phyloP scores from a whole-genome alignment of 2,113 vertebrate genomes.

The Mobula birostris region DNA sequence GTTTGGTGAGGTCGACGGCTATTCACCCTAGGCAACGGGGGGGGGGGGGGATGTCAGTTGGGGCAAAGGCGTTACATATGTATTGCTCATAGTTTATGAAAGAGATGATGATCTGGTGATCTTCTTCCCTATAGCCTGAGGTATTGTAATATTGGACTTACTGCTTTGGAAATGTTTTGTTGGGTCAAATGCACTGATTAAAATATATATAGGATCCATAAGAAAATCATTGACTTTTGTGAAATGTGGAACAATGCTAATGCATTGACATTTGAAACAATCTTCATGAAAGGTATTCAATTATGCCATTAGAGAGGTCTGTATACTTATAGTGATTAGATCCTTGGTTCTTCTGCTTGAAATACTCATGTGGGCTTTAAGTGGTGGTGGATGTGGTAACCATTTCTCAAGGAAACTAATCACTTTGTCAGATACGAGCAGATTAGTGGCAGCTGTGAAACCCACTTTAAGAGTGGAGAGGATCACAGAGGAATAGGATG shows the following conservation, averaged over 20 bases:
- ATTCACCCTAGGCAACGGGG: too few relatives aligned
- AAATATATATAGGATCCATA: not conserved
- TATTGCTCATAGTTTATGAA: not conserved
- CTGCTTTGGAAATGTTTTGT: not conserved
- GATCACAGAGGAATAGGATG: not conserved
- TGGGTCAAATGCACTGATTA: not conserved
- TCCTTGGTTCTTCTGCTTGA: not conserved
- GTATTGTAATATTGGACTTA: not conserved
- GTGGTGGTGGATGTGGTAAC: not conserved
- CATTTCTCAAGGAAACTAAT: not conserved
- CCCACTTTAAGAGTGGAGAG: not conserved
- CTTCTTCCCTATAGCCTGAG: not conserved
- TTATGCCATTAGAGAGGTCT: not conserved
- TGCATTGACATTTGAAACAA: not conserved
- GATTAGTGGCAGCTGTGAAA: too few relatives aligned
- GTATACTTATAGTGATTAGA: not conserved
- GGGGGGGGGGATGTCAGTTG: too few relatives aligned
- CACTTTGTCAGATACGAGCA: not conserved
- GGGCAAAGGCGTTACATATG: too few relatives aligned
- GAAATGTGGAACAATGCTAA: not conserved
- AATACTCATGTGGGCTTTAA: not conserved
- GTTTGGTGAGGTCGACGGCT: too few relatives aligned
- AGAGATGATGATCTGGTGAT: not conserved
- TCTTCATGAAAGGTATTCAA: not conserved
- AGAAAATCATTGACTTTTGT: not conserved